phyloP scores from a whole-genome alignment of 2,113 vertebrate genomes.

The Vicugna pacos region DNA sequence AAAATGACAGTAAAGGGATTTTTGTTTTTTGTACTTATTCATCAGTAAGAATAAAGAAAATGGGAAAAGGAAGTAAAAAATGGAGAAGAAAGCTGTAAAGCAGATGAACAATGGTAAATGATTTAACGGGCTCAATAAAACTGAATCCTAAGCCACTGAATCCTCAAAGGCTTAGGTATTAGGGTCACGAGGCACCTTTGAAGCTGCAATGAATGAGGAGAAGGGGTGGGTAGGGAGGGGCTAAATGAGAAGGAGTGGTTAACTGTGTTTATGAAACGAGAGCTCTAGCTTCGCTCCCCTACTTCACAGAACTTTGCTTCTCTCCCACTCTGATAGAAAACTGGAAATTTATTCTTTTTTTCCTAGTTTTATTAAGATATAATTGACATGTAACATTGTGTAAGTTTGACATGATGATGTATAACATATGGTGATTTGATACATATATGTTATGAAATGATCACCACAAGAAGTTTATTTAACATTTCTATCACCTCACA shows the following conservation, averaged over 20 bases:
- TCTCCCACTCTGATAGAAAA: slow-evolving; percentile 2
- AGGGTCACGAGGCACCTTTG: not conserved
- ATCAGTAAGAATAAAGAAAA: slow-evolving; percentile 8
- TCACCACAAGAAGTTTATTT: not conserved
- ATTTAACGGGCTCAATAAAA: not conserved
- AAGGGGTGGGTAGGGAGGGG: not conserved
- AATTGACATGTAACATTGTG: not conserved
- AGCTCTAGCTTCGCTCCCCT: not conserved
- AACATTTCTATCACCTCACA: not conserved
- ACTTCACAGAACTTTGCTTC: not conserved
- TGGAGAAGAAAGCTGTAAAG: not conserved
- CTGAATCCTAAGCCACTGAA: not conserved
- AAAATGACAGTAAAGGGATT: slow-evolving; percentile 28
- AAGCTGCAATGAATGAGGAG: not conserved
- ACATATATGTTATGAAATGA: not conserved
- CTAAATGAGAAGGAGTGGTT: not conserved
- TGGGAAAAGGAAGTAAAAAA: not conserved
- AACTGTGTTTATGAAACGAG: not conserved
- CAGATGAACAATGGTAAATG: not conserved
- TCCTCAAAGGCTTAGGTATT: not conserved
- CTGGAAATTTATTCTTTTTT: not conserved
- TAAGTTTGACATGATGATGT: not conserved
- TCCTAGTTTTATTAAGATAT: not conserved
- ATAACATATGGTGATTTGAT: not conserved
- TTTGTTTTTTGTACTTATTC: not conserved